A percentile compares a stretch with the other conserved stretches of the same genome.
These are phyloP conservation scores for Alviniconcha strummeri DNA, from an alignment of 2,888 invertebrate species.

Conservation along the genomic window DNA sequence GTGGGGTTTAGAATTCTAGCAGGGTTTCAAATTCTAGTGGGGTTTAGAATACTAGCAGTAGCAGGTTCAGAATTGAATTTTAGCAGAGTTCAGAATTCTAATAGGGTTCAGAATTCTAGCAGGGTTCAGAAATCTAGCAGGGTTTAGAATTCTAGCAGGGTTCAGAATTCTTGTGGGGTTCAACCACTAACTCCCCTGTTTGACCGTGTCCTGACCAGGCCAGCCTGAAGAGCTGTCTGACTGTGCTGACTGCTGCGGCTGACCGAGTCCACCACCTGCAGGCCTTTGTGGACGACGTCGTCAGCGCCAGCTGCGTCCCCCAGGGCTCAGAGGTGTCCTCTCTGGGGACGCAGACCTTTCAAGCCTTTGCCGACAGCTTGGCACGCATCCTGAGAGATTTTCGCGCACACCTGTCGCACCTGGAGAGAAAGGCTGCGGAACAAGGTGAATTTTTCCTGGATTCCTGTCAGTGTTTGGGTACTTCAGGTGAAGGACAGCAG, in stretches of 20 bases:
- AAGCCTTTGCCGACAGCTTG: slow-evolving; percentile 63
- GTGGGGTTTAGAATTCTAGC: no score
- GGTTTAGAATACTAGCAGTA: no score
- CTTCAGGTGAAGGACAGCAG: not conserved
- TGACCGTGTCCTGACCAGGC: slow-evolving; percentile 42
- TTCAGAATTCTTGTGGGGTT: no score
- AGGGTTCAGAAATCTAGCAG: no score
- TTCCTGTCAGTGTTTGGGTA: not conserved
- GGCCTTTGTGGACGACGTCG: slow-evolving; percentile 46
- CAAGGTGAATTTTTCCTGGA: slow-evolving; percentile 54
- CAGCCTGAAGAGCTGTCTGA: slow-evolving; percentile 50
- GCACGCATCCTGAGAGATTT: slow-evolving; percentile 57
- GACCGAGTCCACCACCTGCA: slow-evolving; percentile 56
- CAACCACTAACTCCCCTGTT: no score
- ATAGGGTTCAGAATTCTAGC: no score
- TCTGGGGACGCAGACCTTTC: slow-evolving; percentile 59
- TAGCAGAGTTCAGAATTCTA: no score
- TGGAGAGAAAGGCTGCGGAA: slow-evolving; percentile 58
- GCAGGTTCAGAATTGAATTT: no score
- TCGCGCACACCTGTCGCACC: slow-evolving; percentile 46
- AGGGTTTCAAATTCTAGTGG: no score
- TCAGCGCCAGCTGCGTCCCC: slow-evolving; percentile 35
- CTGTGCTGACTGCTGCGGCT: slow-evolving; percentile 56
- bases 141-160: no score
- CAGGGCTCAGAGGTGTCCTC: not conserved